These are phyloP conservation scores for Psilanteris sp. DNA, from an alignment of 1,140 invertebrate genomes.

Conservation along the genomic window DNA sequence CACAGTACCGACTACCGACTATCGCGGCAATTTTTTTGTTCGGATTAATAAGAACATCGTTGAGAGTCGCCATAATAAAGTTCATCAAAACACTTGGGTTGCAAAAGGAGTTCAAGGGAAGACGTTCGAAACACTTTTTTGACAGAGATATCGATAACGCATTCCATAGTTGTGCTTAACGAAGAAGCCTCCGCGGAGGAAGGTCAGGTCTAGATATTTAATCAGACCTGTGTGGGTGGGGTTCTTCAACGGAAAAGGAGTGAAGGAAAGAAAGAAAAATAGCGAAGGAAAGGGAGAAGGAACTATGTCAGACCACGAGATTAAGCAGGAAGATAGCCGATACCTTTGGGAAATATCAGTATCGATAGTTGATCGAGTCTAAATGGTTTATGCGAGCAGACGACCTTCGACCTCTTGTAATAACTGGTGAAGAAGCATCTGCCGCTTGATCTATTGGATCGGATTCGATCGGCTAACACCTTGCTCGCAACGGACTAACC, in stretches of 20 bases:
- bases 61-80: conserved; percentile 17
- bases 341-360: conserved; percentile 77
- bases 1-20: conserved; percentile 9
- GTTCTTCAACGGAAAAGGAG: conserved; percentile 51
- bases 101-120: conserved; percentile 56
- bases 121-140: conserved; percentile 17
- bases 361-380: conserved; percentile 74
- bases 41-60: conserved; percentile 29
- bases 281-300: conserved; percentile 38
- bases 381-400: conserved; percentile 77
- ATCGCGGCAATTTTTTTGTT: conserved; percentile 21
- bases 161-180: conserved; percentile 44
- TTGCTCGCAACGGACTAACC: conserved; percentile 63
- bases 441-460: conserved; percentile 77
- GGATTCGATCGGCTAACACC: conserved; percentile 74
- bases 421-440: conserved; percentile 75
- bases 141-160: conserved; percentile 35
- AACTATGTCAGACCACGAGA: conserved; percentile 63
- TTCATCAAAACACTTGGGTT: conserved; percentile 43
- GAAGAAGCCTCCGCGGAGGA: conserved; percentile 44
- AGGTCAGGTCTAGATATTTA: conserved; percentile 68
- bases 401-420: conserved; percentile 75
- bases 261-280: conserved; percentile 40
- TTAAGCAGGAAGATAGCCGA: conserved; percentile 68
- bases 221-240: conserved; percentile 71